phyloP scores from a whole-genome alignment of 2,888 invertebrate species.

The Cataglyphis albicans region DNA sequence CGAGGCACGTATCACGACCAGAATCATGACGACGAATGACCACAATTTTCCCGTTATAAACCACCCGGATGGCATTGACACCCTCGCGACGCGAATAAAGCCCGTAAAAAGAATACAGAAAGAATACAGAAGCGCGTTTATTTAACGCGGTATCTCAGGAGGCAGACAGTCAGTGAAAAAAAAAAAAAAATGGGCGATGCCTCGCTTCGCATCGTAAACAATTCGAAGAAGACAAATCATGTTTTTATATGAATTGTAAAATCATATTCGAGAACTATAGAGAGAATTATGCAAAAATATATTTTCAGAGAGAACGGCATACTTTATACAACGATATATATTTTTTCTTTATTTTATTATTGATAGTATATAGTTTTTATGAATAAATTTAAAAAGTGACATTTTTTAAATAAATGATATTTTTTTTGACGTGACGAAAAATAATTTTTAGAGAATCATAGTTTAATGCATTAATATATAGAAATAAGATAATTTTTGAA shows the following conservation, averaged over 20 bases:
- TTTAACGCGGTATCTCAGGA: constrained; percentile 25
- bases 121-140: constrained; percentile 36
- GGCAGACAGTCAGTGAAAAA: constrained; percentile 37
- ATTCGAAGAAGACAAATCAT: constrained; percentile 12
- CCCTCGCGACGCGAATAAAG: constrained; percentile 8
- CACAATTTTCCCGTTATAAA: constrained; percentile 54
- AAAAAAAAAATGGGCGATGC: neutral
- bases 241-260: neutral
- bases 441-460: neutral
- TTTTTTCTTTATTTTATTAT: neutral
- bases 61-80: constrained; percentile 24
- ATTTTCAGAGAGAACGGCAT: neutral
- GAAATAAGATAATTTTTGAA: neutral
- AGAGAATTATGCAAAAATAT: neutral
- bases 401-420: neutral
- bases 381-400: neutral
- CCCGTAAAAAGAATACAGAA: constrained; percentile 34
- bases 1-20: constrained; percentile 45
- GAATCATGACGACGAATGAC: constrained; percentile 48
- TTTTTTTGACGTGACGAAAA: neutral
- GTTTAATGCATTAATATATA: neutral
- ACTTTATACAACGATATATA: neutral
- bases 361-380: neutral
- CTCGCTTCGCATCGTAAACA: constrained; percentile 2
- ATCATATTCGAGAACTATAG: neutral